Evolutionary conservation across 2,888 invertebrate genomes (phyloP), one percentile per base, ranked within the genome.

Genomic region (Volucella inflata): DNA sequence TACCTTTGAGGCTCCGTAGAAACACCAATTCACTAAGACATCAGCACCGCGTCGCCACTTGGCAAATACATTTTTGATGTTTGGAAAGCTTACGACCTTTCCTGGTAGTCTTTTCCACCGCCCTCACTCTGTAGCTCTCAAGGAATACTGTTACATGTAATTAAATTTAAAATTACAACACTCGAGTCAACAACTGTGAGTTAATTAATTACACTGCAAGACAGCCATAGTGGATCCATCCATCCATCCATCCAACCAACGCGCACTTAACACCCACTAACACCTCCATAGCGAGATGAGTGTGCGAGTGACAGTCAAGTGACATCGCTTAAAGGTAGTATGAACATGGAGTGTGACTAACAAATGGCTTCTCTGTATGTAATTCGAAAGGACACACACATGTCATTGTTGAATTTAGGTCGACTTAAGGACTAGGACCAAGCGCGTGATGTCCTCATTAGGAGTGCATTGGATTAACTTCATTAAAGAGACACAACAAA

Each of bases 151-250:
- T 65, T 44, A 55, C 65, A 75, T 55, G 84, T 80, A 84, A 84
- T 84, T 84, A 80, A 84, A 80, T 80, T 84, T 84, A 80, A 80
- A 80, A 84, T 84, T 80, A 80, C 71, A 80, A 60, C 84, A 80
- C 80, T 84, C 75, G 67, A 75, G 84, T 80, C 84, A 76, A 80
- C 84, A 84, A 62, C 80, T 80, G 30, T 30, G 75, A 76, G 84
- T 84, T 84, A 80, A 80, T 84, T 84, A 84, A 84, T 84, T 76
- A 75, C 60, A 65, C 53, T 55, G 50, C 65, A 70, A 30, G 4
- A 30, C 30, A 6, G 6, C 30, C 30, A 4, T 30, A 30, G 30
- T 30, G 30, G 30, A 30, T 30, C 30, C 30, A 30, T 30, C 30
- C 30, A 30, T 3, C 6, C 30, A 30, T 30, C 30, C 30, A 6